Conservation (phyloP, 2,797 vertebrate species). For the Dicrostonyx torquatus region DNA sequence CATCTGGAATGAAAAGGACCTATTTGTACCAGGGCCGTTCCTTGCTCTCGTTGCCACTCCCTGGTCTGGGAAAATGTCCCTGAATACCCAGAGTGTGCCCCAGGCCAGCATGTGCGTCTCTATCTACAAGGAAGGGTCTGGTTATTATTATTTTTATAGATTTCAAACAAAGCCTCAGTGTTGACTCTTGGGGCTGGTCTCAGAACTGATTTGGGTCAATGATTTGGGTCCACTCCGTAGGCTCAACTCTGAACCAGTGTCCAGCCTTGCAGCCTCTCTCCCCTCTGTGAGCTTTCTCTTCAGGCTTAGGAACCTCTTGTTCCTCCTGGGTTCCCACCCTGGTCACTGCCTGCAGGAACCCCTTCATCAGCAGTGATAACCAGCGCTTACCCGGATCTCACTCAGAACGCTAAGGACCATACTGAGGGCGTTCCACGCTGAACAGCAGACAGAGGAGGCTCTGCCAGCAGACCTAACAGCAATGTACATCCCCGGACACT, state of each 20-base stretch:
- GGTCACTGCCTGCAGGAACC: neutral
- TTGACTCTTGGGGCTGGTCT: neutral
- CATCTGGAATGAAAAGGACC: neutral
- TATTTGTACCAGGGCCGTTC: neutral
- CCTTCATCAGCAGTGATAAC: neutral
- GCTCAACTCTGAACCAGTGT: neutral
- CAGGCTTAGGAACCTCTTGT: neutral
- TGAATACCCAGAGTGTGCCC: neutral
- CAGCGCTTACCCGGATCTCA: neutral
- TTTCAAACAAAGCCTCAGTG: neutral
- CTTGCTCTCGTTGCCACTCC: neutral
- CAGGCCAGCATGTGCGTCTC: neutral
- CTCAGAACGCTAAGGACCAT: neutral
- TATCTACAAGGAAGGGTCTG: neutral
- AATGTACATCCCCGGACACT: neutral
- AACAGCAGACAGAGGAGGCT: neutral
- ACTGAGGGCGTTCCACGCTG: neutral
- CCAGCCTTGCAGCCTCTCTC: neutral
- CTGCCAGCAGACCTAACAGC: neutral
- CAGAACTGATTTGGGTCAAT: neutral
- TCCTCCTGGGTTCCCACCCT: neutral
- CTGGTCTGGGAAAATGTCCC: neutral
- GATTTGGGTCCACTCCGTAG: neutral
- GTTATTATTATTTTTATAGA: too few species aligned
- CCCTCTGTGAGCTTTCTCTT: neutral